These are phyloP conservation scores for Tridacna crocea DNA, from an alignment of 2,888 invertebrate species.

Conservation along the genomic window DNA sequence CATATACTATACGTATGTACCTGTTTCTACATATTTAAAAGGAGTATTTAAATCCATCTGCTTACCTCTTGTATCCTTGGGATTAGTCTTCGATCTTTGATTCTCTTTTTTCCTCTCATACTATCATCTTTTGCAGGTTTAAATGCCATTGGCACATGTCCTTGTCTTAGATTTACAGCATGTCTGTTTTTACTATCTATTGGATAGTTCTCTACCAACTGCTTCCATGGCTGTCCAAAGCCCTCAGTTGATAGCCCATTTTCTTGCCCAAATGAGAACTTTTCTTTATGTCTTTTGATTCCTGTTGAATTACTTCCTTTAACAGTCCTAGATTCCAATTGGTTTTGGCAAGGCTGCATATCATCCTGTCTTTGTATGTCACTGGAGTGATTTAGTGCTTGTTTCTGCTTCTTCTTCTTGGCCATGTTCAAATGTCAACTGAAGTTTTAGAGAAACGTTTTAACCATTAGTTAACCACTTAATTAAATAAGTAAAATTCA, in stretches of 20 bases:
- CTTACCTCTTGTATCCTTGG: constrained; percentile 72
- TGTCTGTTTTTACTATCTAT: no score
- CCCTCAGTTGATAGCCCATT: no score
- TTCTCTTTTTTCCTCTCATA: constrained; percentile 30
- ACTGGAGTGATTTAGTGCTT: neutral
- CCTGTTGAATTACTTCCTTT: neutral
- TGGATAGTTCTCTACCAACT: no score
- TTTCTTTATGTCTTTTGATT: neutral
- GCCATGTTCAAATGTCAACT: constrained; percentile 18
- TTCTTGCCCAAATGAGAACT: no score
- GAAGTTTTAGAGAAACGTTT: neutral
- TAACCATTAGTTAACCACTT: no score
- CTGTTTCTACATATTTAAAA: neutral
- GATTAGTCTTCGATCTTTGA: constrained; percentile 68
- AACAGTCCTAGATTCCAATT: neutral
- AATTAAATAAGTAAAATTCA: no score
- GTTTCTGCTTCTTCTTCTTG: constrained; percentile 34
- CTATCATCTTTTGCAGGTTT: constrained; percentile 15
- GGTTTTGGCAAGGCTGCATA: neutral
- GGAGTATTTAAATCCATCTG: neutral
- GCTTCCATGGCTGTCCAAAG: no score
- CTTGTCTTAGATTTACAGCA: no score
- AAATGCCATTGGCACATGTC: no score
- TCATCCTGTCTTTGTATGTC: neutral
- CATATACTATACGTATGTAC: no score